phyloP scores from a whole-genome alignment of 2,797 vertebrate species.

The Acipenser oxyrinchus region DNA sequence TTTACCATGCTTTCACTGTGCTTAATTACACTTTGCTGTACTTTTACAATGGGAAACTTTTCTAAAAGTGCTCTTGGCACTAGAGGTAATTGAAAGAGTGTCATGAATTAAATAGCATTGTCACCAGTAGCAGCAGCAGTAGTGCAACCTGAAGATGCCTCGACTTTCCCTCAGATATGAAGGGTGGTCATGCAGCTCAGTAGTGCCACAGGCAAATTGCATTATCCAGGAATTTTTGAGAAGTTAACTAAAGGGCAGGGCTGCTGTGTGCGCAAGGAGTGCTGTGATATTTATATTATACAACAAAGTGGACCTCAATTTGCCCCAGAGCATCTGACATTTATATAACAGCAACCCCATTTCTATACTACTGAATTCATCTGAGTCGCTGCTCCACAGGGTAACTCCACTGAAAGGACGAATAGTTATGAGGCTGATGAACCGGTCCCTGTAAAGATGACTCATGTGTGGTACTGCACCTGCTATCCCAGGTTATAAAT shows the following conservation, averaged over 20 bases:
- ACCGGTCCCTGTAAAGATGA: slow-evolving; percentile 11
- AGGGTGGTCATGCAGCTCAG: no score
- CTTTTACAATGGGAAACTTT: no score
- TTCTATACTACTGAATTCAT: slow-evolving; percentile 1
- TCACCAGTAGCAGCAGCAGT: not conserved
- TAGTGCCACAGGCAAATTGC: not conserved
- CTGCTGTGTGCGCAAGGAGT: not conserved
- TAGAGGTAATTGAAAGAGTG: not conserved
- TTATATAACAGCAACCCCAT: slow-evolving; percentile 1
- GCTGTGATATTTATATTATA: not conserved
- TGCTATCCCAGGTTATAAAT: slow-evolving; percentile 9
- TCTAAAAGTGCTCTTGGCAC: not conserved
- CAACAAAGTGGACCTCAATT: not conserved
- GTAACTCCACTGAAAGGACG: slow-evolving; percentile 8
- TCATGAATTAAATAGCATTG: not conserved
- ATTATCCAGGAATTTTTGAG: not conserved
- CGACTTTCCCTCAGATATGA: not conserved
- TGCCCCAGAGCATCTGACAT: not conserved
- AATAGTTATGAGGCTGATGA: slow-evolving; percentile 1
- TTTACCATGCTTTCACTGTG: no score
- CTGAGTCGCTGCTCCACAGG: not conserved
- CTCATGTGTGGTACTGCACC: no score
- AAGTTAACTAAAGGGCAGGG: not conserved
- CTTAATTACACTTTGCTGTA: no score
- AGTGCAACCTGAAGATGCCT: not conserved